Base-by-base conservation (phyloP, 2,797 vertebrate species). In the Typhlichthys eigenmanni region DNA sequence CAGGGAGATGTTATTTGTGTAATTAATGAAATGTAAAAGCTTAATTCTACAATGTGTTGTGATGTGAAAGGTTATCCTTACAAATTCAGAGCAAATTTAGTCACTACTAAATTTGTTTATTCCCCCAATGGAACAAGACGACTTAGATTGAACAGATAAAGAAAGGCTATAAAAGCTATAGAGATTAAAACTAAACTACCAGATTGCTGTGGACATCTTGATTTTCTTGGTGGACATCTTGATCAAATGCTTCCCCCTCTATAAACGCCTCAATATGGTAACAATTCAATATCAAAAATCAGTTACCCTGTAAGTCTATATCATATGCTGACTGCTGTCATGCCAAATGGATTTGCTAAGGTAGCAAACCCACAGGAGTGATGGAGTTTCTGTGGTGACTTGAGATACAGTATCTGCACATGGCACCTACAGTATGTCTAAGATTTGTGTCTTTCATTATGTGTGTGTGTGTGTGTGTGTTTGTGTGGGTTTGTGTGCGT, bases 321-420 rank as follows among this genome's bases (percentile, higher is more conserved):
- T 81, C 80, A 83, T 83, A 82, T 64, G 83, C 82, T 80, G 79
- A 81, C 74, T 76, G 82, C 77, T 79, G 81, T 78, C 88, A 80
- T 85, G 79, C 68, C 67, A 79, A 65, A 88, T 86, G 88, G 87
- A 89, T 87, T 86, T 81, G 79, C 82, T 76, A 61, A 78, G 83
- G 78, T 67, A 78, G 84, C 78, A 79, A 85, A 86, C 69, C 46
- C 76, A 55, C 83, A 72, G 80, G 76, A 58, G 57, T 19, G 57
- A 58, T 71, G 63, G 80, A 29, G 70, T 72, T 70, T 71, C 66
- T 54, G 61, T 62, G 49, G 61, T 46, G 19, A 54, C 64, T 52
- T 9, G 57, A 69, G 64, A 81, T 69, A 50, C 14, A 52, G 75
- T 82, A 71, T 79, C 67, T 74, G 79, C 76, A 70, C 75, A 61